Percentiles rank a stretch among this genome's conserved stretches.
Evolutionary conservation across 2,888 invertebrate species (phyloP).

Genomic region (Nomada hirtipes): DNA sequence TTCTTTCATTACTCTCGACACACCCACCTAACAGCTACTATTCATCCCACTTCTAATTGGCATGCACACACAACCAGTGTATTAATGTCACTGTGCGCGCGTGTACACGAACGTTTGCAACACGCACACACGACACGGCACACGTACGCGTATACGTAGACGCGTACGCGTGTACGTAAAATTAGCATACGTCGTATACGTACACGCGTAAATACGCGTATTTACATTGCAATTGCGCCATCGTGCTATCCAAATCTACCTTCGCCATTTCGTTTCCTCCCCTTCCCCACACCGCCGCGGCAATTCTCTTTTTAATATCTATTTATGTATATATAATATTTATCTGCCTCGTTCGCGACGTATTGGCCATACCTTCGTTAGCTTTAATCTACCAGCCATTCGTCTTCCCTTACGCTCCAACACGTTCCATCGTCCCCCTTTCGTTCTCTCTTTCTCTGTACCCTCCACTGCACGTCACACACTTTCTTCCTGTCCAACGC

Average conservation of each 20-base stretch:
- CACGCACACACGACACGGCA: neutral
- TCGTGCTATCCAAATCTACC: conserved; percentile 14
- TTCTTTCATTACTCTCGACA: neutral
- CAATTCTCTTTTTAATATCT: conserved; percentile 35
- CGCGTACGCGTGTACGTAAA: conserved; percentile 9
- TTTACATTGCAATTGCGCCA: conserved; percentile 53
- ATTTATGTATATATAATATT: conserved; percentile 55
- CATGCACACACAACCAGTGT: conserved; percentile 20
- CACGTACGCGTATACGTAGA: neutral
- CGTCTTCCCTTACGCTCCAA: neutral
- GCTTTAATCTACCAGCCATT: neutral
- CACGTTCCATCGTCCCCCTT: neutral
- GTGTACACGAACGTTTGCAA: conserved; percentile 17
- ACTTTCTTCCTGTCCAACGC: conserved; percentile 4
- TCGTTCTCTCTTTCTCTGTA: neutral
- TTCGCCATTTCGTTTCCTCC: neutral
- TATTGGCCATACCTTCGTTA: neutral
- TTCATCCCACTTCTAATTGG: conserved; percentile 16
- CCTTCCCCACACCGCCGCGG: neutral
- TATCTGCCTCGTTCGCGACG: conserved; percentile 17
- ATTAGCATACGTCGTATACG: conserved; percentile 48
- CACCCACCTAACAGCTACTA: neutral
- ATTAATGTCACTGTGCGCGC: conserved; percentile 1
- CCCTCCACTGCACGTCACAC: neutral
- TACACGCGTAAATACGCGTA: conserved; percentile 59